Base-by-base conservation (phyloP, 2,113 vertebrate genomes). In the Aleadryas rufinucha region DNA sequence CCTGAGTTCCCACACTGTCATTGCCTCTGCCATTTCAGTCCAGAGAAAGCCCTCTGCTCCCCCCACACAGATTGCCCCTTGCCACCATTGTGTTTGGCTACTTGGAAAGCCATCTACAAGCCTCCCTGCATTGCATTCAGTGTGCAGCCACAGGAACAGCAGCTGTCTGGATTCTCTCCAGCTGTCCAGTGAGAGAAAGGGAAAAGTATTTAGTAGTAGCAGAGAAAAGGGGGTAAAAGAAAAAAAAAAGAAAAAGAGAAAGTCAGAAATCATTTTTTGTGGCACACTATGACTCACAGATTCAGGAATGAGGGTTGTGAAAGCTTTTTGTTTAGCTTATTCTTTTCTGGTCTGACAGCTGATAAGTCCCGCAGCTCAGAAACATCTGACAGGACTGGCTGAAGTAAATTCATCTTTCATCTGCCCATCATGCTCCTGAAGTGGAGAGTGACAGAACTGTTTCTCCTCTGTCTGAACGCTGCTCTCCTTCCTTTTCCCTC, bases 301-400 rank as follows among this genome's bases (percentile, higher is more conserved):
- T 92, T 89, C 70, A 88, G 93, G 88, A 97, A 95, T 66, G 88
- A 94, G 87, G 76, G 70, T 74, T 90, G 89, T 97, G 94, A 97
- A 95, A 94, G 95, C 87, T 94, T 96, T 97, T 93, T 97, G 93
- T 97, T 98, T 97, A 97, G 89, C 84, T 98, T 98, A 94, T 91
- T 88, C 90, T 96, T 96, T 96, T 96, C 95, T 95, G 92, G n/a
- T 95, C 96, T 88, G 95, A 96, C 94, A 97, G 97, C 94, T 97
- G 98, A 97, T 97, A 97, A 97, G 93, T 97, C 96, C 93, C 83
- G 93, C 84, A 96, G 93, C 84, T 90, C 91, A 89, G 92, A 89
- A 92, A 89, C 90, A 87, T 95, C 90, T 96, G 93, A 97, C 92
- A 88, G 83, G 86, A 84, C 93, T 84, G 88, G 91, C 76, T 96